Evolutionary conservation across 2,113 vertebrate genomes (phyloP).

Genomic region (Ia io): DNA sequence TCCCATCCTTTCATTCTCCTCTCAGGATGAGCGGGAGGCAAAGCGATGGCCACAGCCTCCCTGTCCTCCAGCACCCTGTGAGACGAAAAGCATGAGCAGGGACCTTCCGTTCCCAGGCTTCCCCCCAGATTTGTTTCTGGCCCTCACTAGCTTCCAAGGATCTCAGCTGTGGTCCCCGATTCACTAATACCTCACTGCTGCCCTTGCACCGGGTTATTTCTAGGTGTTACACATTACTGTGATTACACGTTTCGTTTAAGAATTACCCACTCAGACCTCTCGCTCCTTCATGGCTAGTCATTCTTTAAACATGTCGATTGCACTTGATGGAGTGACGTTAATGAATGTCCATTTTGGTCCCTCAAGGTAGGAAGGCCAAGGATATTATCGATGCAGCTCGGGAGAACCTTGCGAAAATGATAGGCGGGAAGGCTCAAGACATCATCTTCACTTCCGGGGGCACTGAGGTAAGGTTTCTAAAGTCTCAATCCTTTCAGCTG

Average conservation of each 20-base stretch:
- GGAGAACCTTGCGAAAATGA: conserved; percentile 88
- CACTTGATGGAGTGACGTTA: not conserved
- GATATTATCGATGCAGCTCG: conserved; percentile 86
- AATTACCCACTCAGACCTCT: rapidly evolving
- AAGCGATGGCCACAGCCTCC: not conserved
- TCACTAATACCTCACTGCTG: not conserved
- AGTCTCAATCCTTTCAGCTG: rapidly evolving
- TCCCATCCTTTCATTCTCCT: not conserved
- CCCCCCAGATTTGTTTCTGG: rapidly evolving
- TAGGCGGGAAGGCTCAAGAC: conserved; percentile 87
- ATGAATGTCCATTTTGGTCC: not conserved
- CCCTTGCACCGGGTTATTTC: rapidly evolving
- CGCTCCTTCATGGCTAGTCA: rapidly evolving
- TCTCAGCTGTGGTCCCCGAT: rapidly evolving
- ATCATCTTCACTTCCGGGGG: conserved; percentile 96
- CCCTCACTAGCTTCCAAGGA: not conserved
- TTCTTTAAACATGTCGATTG: rapidly evolving
- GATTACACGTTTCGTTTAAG: not conserved
- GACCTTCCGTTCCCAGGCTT: rapidly evolving
- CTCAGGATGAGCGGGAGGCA: not conserved
- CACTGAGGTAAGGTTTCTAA: conserved; percentile 88
- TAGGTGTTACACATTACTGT: rapidly evolving
- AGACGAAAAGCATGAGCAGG: not conserved
- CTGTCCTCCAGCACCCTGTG: not conserved
- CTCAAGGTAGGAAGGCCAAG: conserved; percentile 89